These are phyloP conservation scores for Eilema caniola DNA, from an alignment of 2,888 invertebrate genomes.

Conservation along the genomic window DNA sequence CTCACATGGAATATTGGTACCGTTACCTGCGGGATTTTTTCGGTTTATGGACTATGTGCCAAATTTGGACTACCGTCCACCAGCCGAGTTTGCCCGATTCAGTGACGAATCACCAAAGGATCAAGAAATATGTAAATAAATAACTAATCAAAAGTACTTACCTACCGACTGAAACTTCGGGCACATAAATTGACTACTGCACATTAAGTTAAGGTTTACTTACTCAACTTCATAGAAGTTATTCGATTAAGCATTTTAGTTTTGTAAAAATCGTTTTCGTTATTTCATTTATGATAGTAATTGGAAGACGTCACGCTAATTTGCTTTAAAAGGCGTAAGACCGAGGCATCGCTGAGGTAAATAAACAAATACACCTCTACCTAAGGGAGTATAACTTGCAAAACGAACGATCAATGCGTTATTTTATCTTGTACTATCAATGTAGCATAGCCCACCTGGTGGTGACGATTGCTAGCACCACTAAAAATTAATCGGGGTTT, in stretches of 20 bases:
- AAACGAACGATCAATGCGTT: background rate
- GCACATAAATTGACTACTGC: background rate
- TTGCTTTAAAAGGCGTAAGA: conserved; percentile 25
- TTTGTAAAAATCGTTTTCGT: conserved; percentile 15
- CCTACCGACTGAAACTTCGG: background rate
- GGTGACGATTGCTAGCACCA: too few species aligned
- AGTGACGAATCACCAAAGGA: background rate
- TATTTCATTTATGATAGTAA: conserved; percentile 31
- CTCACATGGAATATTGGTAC: too few species aligned
- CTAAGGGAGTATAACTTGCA: background rate
- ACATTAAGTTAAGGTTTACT: background rate
- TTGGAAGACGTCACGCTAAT: conserved; percentile 42
- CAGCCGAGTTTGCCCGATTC: background rate
- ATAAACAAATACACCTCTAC: conserved; percentile 5
- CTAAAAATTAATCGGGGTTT: too few species aligned
- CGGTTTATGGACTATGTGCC: too few species aligned
- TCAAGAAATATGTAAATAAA: background rate
- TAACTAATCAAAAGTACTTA: background rate
- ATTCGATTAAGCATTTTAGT: conserved; percentile 7
- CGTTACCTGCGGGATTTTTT: too few species aligned
- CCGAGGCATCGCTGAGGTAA: background rate
- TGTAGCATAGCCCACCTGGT: too few species aligned
- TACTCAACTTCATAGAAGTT: conserved; percentile 1
- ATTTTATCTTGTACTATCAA: too few species aligned
- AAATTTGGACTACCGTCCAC: background rate